These are phyloP conservation scores for Lepidochrysops patricia DNA, from an alignment of 2,888 invertebrate genomes.

Conservation along the genomic window DNA sequence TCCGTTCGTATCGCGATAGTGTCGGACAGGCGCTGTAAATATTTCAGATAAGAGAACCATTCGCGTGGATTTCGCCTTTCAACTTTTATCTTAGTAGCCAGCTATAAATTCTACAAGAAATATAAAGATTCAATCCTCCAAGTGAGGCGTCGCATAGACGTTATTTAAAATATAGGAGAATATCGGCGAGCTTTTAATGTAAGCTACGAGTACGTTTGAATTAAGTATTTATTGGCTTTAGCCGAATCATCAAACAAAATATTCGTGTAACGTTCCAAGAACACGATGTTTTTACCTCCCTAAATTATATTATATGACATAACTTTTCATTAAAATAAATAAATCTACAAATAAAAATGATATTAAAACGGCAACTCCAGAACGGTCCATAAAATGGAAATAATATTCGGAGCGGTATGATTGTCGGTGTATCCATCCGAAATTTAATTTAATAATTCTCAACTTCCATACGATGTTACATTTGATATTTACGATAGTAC, in stretches of 20 bases:
- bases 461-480: constrained; percentile 9
- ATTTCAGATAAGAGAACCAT: constrained; percentile 17
- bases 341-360: background rate
- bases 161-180: background rate
- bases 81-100: constrained; percentile 11
- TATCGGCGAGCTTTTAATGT: no score
- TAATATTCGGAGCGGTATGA: background rate
- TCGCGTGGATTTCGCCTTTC: constrained; percentile 13
- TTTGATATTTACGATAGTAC: constrained; percentile 10
- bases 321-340: background rate
- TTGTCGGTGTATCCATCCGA: constrained; percentile 1
- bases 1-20: constrained; percentile 13
- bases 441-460: constrained; percentile 10
- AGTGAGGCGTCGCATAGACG: background rate
- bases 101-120: background rate
- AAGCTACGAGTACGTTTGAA: no score
- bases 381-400: background rate
- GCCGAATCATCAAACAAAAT: no score
- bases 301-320: background rate
- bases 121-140: background rate
- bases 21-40: constrained; percentile 22
- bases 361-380: background rate
- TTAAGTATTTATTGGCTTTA: no score
- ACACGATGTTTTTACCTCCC: background rate
- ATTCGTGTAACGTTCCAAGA: no score